These are phyloP conservation scores for Chloroclystis v-ata DNA, from an alignment of 2,888 invertebrate genomes.

Conservation along the genomic window DNA sequence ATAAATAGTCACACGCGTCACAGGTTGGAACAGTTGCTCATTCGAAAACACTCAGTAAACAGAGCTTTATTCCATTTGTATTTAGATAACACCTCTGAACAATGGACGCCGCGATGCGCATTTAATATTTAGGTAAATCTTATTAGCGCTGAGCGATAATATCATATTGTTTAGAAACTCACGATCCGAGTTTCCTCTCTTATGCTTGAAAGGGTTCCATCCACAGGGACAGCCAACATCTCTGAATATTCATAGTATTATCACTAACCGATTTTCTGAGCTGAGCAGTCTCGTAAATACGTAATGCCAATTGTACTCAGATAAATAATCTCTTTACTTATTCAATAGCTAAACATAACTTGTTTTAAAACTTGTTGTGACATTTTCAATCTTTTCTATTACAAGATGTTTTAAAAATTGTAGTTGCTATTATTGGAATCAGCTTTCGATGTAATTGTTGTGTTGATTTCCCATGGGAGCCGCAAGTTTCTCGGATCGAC, in stretches of 20 bases:
- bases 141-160: slow-evolving; percentile 76
- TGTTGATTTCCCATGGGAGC: slow-evolving; percentile 70
- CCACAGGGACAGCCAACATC: slow-evolving; percentile 62
- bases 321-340: slow-evolving; percentile 46
- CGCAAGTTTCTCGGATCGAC: slow-evolving; percentile 49
- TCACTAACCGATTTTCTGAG: slow-evolving; percentile 68
- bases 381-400: too few species aligned
- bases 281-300: slow-evolving; percentile 62
- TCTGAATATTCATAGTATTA: slow-evolving; percentile 75
- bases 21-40: slow-evolving; percentile 36
- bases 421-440: slow-evolving; percentile 61
- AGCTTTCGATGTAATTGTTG: slow-evolving; percentile 73
- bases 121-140: slow-evolving; percentile 77
- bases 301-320: slow-evolving; percentile 53
- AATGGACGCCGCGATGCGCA: slow-evolving; percentile 73
- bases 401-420: slow-evolving; percentile 53
- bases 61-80: slow-evolving; percentile 51
- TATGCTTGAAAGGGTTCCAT: slow-evolving; percentile 72
- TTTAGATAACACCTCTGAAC: slow-evolving; percentile 70
- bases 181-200: slow-evolving; percentile 72
- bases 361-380: too few species aligned
- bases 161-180: slow-evolving; percentile 76
- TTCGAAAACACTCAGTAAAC: slow-evolving; percentile 43
- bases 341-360: too few species aligned
- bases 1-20: slow-evolving; percentile 43